Evolutionary conservation across 2,113 vertebrate genomes (phyloP), one percentile per base, ranked within the genome.

Genomic region (Brachirus orientalis): DNA sequence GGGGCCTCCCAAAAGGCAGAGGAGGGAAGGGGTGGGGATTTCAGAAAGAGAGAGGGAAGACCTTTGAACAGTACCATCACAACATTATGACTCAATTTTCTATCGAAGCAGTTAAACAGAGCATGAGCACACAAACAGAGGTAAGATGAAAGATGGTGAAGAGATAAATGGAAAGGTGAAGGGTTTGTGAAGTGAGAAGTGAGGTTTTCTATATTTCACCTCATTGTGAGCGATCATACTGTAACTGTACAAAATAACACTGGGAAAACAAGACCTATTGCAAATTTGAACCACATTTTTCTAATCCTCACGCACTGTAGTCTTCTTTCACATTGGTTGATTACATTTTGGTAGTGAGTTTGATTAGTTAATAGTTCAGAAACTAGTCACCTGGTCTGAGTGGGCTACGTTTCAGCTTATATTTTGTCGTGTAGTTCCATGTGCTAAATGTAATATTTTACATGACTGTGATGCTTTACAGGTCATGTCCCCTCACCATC

Each of bases 11-110:
- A 61, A 86, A 88, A 86, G 90, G 83, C 83, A 82, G 63, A 74
- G 63, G 55, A 82, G 73, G 79, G 72, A 79, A 69, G 58, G 75
- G 82, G 63, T 13, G 14, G 51, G 71, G 65, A 78, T 58, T 46
- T 63, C 19, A 63, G 38, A 71, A 65, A 62, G 17, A 63, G 45
- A 46, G 43, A 54, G 64, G 59, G n/a, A 62, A 63, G 87, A 92
- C 87, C 87, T 91, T 90, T 91, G 75, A 86, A 83, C 83, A 85
- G 72, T 56, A 55, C 74, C 73, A 86, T 88, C 89, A 90, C 87
- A 88, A 93, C 90, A 85, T 90, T 89, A 90, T 91, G 90, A 92
- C 86, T 92, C 86, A 88, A 81, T 92, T 90, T 87, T 92, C 82
- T 84, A 41, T 62, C 45, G 47, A 58, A 58, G 62, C 72, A 77